Evolutionary conservation across 53 echinoderm and acorn worm species (phyloP).

Genomic region (Apostichopus leukothele): DNA sequence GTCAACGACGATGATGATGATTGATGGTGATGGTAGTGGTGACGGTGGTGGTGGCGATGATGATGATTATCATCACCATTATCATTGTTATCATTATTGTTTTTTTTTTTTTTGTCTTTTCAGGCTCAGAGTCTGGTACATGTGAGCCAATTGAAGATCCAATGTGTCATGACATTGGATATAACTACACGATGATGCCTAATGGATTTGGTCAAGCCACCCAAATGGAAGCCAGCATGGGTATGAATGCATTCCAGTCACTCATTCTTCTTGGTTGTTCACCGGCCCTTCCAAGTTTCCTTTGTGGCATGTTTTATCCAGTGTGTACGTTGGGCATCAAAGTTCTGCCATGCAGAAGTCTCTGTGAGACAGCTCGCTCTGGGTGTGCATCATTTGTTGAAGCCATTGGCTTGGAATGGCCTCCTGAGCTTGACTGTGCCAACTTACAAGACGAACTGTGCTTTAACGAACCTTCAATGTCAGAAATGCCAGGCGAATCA

Average conservation of each 20-base stretch:
- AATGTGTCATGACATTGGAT: conserved; percentile 1
- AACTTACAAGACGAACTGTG: conserved; percentile 36
- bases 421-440: conserved; percentile 57
- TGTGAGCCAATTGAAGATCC: conserved; percentile 19
- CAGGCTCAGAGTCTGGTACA: neutral
- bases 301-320: conserved; percentile 38
- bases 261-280: conserved; percentile 36
- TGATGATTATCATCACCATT: too few species aligned
- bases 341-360: conserved; percentile 55
- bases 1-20: too few species aligned
- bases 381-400: conserved; percentile 48
- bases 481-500: conserved; percentile 39
- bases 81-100: too few species aligned
- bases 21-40: too few species aligned
- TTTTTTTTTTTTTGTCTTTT: too few species aligned
- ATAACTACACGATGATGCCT: conserved; percentile 32
- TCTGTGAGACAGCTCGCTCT: conserved; percentile 54
- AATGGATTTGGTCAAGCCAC: conserved; percentile 32
- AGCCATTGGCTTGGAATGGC: conserved; percentile 48
- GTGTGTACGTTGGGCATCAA: neutral
- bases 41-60: too few species aligned
- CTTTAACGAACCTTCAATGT: conserved; percentile 14
- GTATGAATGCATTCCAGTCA: conserved; percentile 21
- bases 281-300: conserved; percentile 12
- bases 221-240: conserved; percentile 20